Base-by-base conservation (phyloP, 2,888 invertebrate genomes). In the Andrena dorsata region DNA sequence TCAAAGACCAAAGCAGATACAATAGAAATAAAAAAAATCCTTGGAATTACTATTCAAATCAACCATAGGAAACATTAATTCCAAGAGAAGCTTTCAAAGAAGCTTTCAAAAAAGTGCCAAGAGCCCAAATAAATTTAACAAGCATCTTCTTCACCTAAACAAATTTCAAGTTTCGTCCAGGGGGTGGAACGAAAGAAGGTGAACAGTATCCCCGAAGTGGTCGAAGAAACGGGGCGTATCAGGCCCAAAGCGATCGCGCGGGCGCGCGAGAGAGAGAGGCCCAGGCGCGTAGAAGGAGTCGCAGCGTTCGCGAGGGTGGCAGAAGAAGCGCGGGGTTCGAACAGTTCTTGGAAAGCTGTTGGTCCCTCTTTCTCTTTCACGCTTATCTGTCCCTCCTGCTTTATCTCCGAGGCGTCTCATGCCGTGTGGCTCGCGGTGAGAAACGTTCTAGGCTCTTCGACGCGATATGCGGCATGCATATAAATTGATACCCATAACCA, bases 391-490 rank as follows among this genome's bases (percentile, higher is more conserved):
- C 73, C 53, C 66, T 70, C 71, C 73, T 56, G 35, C 58, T 79
- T 53, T 79, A 78, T 74, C 85, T 73, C 79, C 51, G 76, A 60
- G 82, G 83, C 72, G 69, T 83, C 78, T 80, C 61, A 77, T 80
- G 70, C 76, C 76, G 73, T 70, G 68, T 70, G 68, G 68, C 76
- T 84, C 83, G 83, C 83, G 78, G 77, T 86, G 84, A 89, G 84
- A 88, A 86, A 89, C 85, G 80, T 89, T 86, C 85, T 89, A 89
- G 88, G 82, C 87, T 88, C 76, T 82, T 85, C 88, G 83, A 87
- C 81, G 89, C 86, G 84, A 89, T 85, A 89, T 80, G 86, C 86
- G 88, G 82, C 84, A 80, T 90, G 90, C 90, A 90, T 90, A 87
- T 88, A 91, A 90, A 90, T 91, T 82, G 84, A 85, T 82, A 84